Evolutionary conservation across 2,797 vertebrate genomes (phyloP).

Genomic region (Polyboroides typus): DNA sequence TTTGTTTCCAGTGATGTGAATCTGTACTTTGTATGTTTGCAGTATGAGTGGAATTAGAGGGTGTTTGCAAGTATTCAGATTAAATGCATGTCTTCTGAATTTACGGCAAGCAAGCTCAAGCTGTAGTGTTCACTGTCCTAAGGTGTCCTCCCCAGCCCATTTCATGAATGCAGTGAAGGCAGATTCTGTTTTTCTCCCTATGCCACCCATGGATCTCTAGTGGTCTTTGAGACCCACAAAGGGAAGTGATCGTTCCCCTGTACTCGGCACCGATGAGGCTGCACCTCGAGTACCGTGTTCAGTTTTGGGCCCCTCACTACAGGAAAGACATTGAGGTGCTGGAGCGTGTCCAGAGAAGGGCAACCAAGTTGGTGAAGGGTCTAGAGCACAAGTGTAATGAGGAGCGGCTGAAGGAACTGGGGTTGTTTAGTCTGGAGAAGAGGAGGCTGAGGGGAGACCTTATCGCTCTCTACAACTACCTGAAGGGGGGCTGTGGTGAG

Average conservation of each 20-base stretch:
- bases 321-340: too few relatives aligned
- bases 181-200: background rate
- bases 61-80: background rate
- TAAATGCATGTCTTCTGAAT: background rate
- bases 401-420: too few relatives aligned
- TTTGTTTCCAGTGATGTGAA: constrained; percentile 3
- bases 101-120: background rate
- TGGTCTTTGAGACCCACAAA: background rate
- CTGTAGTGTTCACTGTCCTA: background rate
- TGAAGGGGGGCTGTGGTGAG: too few relatives aligned
- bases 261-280: too few relatives aligned
- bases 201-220: background rate
- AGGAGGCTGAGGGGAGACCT: too few relatives aligned
- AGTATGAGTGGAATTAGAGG: background rate
- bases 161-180: background rate
- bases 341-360: too few relatives aligned
- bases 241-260: too few relatives aligned
- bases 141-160: background rate
- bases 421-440: too few relatives aligned
- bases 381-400: too few relatives aligned
- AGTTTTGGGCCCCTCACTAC: too few relatives aligned
- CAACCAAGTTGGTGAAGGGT: fast-evolving
- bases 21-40: background rate
- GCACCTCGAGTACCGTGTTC: too few relatives aligned
- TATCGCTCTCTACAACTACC: too few relatives aligned